Percentiles rank a stretch among this genome's conserved stretches.
Evolutionary conservation across 2,888 invertebrate species (phyloP).

Genomic region (Zonitis immaculata): DNA sequence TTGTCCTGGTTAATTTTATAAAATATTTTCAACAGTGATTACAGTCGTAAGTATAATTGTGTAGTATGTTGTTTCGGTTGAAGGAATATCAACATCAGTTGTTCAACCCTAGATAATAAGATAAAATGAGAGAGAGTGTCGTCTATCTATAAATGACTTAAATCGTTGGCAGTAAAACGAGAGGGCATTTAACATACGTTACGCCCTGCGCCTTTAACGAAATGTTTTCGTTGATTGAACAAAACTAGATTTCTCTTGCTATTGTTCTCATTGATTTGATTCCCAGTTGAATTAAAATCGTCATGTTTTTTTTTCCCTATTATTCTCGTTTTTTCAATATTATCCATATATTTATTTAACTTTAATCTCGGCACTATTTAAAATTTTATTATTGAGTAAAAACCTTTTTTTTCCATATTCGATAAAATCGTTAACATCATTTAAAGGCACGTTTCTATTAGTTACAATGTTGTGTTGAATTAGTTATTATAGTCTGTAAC

Average conservation of each 20-base stretch:
- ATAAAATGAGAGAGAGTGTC: constrained; percentile 30
- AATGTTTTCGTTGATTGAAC: constrained; percentile 38
- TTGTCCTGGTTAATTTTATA: constrained; percentile 12
- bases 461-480: constrained; percentile 14
- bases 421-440: constrained; percentile 14
- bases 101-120: constrained; percentile 28
- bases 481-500: constrained; percentile 18
- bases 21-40: constrained; percentile 17
- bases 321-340: too few species aligned
- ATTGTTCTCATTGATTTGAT: constrained; percentile 29
- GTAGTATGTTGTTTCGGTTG: constrained; percentile 20
- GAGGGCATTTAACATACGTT: constrained; percentile 37
- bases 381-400: too few species aligned
- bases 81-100: constrained; percentile 16
- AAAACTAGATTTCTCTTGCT: constrained; percentile 31
- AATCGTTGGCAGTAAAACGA: constrained; percentile 35
- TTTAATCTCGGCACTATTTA: too few species aligned
- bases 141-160: constrained; percentile 33
- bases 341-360: too few species aligned
- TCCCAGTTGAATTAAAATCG: constrained; percentile 24
- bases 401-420: background rate
- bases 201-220: constrained; percentile 33
- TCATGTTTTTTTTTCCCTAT: too few species aligned
- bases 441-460: constrained; percentile 15
- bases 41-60: constrained; percentile 19